Evolutionary conservation across 1,140 invertebrate species (phyloP), one percentile per base, ranked within the genome.

Genomic region (Drepana arcuata): DNA sequence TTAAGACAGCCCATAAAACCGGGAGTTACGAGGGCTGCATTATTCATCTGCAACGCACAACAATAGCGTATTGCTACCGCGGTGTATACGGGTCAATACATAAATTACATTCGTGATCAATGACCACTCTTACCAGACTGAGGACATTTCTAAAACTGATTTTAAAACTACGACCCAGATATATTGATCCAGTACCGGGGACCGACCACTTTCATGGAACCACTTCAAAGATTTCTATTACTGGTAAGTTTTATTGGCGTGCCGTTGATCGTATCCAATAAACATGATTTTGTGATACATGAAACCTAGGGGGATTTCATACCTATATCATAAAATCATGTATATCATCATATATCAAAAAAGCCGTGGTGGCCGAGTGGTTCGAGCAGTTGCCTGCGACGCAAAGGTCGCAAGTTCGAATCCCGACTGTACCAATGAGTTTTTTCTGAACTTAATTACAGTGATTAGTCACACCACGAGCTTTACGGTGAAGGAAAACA

Each of bases 1-100:
- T 34, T 41, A 31, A 34, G 34, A 36, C 29, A 36, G 25, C 29
- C 41, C 37, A 35, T 48, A 43, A 48, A 48, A 34, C 23, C 24
- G 24, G 23, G 34, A 49, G 38, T 41, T 46, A 45, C 38, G 42
- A 37, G 37, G 35, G 14, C 38, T 50, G 48, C 48, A 50, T 50
- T 37, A 50, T 50, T 50, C 42, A 50, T 50, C 33, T 33, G 35
- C 34, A 38, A 33, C 41, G 7, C 16, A 37, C 29, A n/a, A 5
- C 4, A 21, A 21, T 9, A 43, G 28, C 21, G 38, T 35, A 44
- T 38, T 38, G 30, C 29, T 28, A 27, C 34, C 33, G 6, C 24
- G 24, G 24, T 21, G n/a, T 26, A 26, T n/a, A 26, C 24, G 24
- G 24, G 24, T 26, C 24, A 26, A 26, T 26, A 10, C 6, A 26